phyloP scores from a whole-genome alignment of 2,113 vertebrate species.

The Artemisiospiza belli region DNA sequence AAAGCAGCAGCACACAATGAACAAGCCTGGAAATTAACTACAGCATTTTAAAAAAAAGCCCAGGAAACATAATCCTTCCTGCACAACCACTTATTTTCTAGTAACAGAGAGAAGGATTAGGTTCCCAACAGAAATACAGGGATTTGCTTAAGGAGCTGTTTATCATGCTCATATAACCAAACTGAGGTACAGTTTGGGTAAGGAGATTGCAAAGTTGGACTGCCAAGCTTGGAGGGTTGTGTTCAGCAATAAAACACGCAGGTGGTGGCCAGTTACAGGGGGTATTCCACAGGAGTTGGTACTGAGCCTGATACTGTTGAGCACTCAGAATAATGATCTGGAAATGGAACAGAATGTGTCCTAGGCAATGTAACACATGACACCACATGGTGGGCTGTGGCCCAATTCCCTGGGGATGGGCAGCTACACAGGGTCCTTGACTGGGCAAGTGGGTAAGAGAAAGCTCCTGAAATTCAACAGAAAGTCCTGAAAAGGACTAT shows the following conservation, averaged over 20 bases:
- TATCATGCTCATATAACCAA: neutral
- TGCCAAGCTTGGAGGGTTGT: neutral
- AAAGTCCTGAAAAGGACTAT: neutral
- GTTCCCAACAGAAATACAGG: neutral
- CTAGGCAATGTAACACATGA: neutral
- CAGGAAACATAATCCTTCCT: neutral
- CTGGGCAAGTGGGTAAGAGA: neutral
- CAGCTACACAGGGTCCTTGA: neutral
- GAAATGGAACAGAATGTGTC: neutral
- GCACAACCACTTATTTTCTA: neutral
- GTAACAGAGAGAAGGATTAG: neutral
- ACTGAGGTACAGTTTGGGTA: neutral
- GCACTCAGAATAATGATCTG: neutral
- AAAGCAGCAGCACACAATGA: neutral
- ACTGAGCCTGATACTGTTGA: neutral
- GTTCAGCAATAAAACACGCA: neutral
- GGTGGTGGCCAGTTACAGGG: neutral
- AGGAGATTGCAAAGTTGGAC: neutral
- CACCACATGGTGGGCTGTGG: neutral
- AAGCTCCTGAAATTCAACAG: neutral
- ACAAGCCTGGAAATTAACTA: neutral
- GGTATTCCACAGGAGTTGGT: neutral
- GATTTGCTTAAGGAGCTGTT: neutral
- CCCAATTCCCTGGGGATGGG: neutral
- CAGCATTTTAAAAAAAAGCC: neutral